Evolutionary conservation across 1,140 invertebrate genomes (phyloP), one percentile per base, ranked within the genome.

Genomic region (Microplitis mediator): DNA sequence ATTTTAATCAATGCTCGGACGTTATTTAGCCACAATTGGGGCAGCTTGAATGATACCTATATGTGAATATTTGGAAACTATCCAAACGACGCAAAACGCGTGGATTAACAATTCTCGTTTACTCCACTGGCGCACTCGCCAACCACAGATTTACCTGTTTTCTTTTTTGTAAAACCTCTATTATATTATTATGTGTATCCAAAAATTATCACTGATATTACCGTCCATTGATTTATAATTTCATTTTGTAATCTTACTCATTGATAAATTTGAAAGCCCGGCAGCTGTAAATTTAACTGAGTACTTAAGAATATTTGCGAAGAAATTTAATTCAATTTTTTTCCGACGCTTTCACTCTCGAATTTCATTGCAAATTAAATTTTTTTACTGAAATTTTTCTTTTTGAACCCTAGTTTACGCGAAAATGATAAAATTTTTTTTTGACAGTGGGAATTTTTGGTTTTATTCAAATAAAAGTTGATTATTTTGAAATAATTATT

Each of bases 101-200:
- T 72, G 54, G 70, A 11, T 36, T 32, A 36, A 66, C 32, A 67
- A 51, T 45, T 51, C 71, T 67, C 71, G 64, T 72, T 72, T 72
- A 67, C 16, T 67, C 64, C 32, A 56, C 23, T 9, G 50, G 34
- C 23, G 71, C 6, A 9, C 52, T 14, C 39, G 35, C 5, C 32
- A 72, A 67, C 71, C 71, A 45, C 64, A 72, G 36, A 58, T 72
- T 72, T 67, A 72, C 71, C 56, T 67, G 67, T 72, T 72, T 67
- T 64, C 67, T 72, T 50, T 16, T 54, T 50, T 9, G 32, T 11
- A 9, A n/a, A n/a, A 11, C 50, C 39, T 23, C 8, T 35, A 67
- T 67, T 67, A 23, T 32, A 23, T 16, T 16, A 14, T 23, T 50
- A 31, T 39, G 5, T 11, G n/a, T 36, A 16, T 3, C 32, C 23